Evolutionary conservation across 2,888 invertebrate genomes (phyloP).

Genomic region (Lobophora halterata): DNA sequence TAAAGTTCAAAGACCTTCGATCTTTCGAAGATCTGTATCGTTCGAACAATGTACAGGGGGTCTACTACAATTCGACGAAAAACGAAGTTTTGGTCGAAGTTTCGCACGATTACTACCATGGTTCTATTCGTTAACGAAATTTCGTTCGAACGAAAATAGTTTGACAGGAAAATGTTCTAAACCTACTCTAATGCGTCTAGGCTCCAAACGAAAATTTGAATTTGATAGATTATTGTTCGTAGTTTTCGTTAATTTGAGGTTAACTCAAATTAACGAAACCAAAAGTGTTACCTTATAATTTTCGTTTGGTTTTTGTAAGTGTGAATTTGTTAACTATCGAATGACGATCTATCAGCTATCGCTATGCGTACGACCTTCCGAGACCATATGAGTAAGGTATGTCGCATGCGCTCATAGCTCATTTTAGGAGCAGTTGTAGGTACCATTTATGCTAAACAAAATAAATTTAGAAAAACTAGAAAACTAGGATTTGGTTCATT

Average conservation of each 20-base stretch:
- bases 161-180: background rate
- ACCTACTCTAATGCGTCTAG: background rate
- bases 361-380: too few relatives aligned
- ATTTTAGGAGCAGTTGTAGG: too few relatives aligned
- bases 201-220: background rate
- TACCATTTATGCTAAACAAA: too few relatives aligned
- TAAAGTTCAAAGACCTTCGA: slow-evolving; percentile 5
- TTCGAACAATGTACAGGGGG: background rate
- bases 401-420: too few relatives aligned
- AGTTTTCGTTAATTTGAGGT: background rate
- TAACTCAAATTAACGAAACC: background rate
- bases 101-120: background rate
- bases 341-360: too few relatives aligned
- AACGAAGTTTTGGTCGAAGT: background rate
- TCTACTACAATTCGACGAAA: slow-evolving; percentile 3
- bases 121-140: background rate
- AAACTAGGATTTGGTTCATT: too few relatives aligned
- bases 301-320: background rate
- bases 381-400: too few relatives aligned
- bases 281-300: background rate
- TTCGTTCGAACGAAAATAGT: background rate
- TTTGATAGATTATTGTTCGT: background rate
- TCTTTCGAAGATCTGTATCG: slow-evolving; percentile 1
- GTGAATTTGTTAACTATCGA: too few relatives aligned
- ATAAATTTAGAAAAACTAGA: too few relatives aligned